Evolutionary conservation across 1,140 invertebrate genomes (phyloP), one percentile per base, ranked within the genome.

Genomic region (Pseudomyrmex sp.): DNA sequence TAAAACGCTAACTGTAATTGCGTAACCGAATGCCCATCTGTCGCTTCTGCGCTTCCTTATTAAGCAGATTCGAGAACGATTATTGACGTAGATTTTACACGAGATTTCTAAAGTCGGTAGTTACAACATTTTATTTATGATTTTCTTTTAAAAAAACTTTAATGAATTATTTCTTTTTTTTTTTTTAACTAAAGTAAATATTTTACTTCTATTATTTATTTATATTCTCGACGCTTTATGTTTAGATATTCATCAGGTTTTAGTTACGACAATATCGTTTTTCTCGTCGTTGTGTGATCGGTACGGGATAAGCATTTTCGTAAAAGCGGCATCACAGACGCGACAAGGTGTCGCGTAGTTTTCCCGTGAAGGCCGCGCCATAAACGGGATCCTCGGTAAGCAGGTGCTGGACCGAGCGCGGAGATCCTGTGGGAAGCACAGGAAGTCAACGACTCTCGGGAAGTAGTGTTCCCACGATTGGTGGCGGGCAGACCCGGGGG

Each of bases 391-490:
- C 73, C 52, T 70, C 63, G 62, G 65, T 1, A 58, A 92, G 92
- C 92, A 93, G 92, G 93, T 94, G 93, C 90, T 93, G 90, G 84
- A 89, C 70, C 89, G 59, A 83, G 86, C 85, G 62, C 82, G 86
- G 87, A 90, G 89, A 88, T 93, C 92, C 93, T 94, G 92, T 94
- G 93, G 93, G 93, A 94, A 94, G 93, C 91, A 91, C 90, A 93
- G 93, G 93, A 94, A 94, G 94, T 94, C 94, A 94, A 94, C 91
- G 93, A 94, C 93, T 94, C 94, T 94, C 94, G 92, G 93, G 91
- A 89, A 93, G 90, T 91, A 84, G 85, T 89, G 93, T 94, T 94
- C 94, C 94, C 94, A 94, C 94, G 94, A 94, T 93, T 94, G 90
- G 83, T 88, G 88, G 86, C 82, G 83, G 35, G 84, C 66, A 61